These are phyloP conservation scores for Colaptes auratus DNA, from an alignment of 2,113 vertebrate species.

Conservation along the genomic window DNA sequence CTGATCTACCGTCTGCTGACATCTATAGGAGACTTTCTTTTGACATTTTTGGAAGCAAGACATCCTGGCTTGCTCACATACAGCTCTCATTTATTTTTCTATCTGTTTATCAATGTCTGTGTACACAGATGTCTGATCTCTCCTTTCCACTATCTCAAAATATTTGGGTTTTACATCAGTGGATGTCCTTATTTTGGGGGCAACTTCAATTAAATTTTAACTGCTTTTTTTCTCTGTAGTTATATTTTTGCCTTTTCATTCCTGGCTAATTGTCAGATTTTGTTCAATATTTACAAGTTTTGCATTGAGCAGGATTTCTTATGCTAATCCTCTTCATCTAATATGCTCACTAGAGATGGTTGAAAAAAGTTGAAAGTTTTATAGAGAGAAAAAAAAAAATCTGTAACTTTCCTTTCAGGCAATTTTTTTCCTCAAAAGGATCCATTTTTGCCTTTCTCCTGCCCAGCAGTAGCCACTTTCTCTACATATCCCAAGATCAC, in stretches of 20 bases:
- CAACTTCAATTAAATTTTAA: conserved; percentile 57
- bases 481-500: not conserved
- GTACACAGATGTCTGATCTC: not conserved
- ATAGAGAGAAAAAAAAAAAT: not conserved
- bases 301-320: conserved; percentile 35
- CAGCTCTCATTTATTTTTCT: conserved; percentile 18
- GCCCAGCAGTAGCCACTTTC: not conserved
- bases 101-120: not conserved
- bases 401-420: not conserved
- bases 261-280: conserved; percentile 51
- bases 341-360: conserved; percentile 25
- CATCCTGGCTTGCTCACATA: not conserved
- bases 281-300: conserved; percentile 62
- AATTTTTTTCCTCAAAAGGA: not conserved
- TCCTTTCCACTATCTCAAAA: not conserved
- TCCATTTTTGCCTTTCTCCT: not conserved
- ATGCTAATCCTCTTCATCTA: conserved; percentile 60
- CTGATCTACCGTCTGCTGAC: not conserved
- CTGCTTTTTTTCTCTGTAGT: conserved; percentile 9
- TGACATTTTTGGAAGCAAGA: not conserved
- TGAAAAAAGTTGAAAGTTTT: not conserved
- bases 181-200: conserved; percentile 2
- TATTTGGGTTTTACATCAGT: conserved; percentile 18
- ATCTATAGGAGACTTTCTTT: not conserved
- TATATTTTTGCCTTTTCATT: conserved; percentile 26